Percentiles rank a stretch among this genome's conserved stretches.
Evolutionary conservation across 2,797 vertebrate genomes (phyloP).

Genomic region (Phaenicophaeus curvirostris): DNA sequence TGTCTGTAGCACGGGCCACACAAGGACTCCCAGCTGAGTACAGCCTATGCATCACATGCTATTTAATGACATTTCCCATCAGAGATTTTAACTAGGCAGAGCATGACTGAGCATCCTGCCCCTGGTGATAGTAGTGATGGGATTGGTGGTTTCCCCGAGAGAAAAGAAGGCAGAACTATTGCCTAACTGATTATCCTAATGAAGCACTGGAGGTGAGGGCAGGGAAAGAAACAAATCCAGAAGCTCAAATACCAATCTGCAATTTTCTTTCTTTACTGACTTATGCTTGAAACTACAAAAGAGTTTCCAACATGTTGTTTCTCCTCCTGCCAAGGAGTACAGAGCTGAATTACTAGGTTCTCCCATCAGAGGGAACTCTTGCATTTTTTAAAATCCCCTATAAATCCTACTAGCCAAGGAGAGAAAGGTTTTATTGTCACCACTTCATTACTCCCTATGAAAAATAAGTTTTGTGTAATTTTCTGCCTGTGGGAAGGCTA

Average conservation of each 20-base stretch:
- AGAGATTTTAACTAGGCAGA: background rate
- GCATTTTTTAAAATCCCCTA: background rate
- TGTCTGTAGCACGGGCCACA: background rate
- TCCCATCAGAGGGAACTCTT: slow-evolving; percentile 70
- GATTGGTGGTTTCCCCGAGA: background rate
- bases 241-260: background rate
- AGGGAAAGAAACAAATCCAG: background rate
- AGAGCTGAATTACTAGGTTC: background rate
- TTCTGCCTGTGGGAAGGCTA: background rate
- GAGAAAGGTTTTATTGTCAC: background rate
- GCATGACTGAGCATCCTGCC: background rate
- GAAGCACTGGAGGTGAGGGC: accelerated
- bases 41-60: background rate
- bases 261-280: background rate
- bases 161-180: background rate
- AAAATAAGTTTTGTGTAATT: background rate
- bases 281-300: background rate
- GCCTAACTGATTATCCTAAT: background rate
- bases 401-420: background rate
- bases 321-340: background rate
- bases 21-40: background rate
- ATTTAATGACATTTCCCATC: background rate
- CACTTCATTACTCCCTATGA: background rate
- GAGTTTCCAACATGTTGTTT: background rate
- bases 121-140: background rate